Conservation (phyloP, 2,113 vertebrate genomes). For the Eulemur rufifrons region DNA sequence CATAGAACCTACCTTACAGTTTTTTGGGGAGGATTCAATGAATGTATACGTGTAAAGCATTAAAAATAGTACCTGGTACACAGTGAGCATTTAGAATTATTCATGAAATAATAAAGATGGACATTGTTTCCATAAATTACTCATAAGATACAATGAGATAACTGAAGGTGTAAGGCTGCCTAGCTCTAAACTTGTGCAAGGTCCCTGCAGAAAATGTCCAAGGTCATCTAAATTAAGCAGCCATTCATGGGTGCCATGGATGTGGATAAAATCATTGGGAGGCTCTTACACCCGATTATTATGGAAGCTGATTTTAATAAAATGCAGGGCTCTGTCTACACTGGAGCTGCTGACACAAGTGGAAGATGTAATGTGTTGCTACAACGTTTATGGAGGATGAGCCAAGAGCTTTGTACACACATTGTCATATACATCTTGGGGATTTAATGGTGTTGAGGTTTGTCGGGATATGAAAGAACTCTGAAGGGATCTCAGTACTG, state of each 20-base stretch:
- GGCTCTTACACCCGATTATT: not conserved
- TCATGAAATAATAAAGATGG: not conserved
- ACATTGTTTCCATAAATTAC: not conserved
- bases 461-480: constrained; percentile 67
- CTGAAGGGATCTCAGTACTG: constrained; percentile 53
- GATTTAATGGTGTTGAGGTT: constrained; percentile 63
- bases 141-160: constrained; percentile 3
- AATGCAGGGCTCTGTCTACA: constrained; percentile 45
- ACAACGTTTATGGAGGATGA: constrained; percentile 53
- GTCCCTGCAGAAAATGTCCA: not conserved
- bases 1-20: not conserved
- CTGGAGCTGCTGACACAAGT: constrained; percentile 39
- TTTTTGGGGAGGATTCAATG: not conserved
- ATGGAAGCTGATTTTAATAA: constrained; percentile 51
- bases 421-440: constrained; percentile 66
- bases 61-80: not conserved
- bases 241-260: not conserved
- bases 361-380: constrained; percentile 63
- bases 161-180: not conserved
- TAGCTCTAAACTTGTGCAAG: not conserved
- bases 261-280: not conserved
- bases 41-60: not conserved
- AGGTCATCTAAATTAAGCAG: not conserved
- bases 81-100: not conserved
- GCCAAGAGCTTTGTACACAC: constrained; percentile 71